phyloP scores from a whole-genome alignment of 2,888 invertebrate species.

The Nymphalis c-album region DNA sequence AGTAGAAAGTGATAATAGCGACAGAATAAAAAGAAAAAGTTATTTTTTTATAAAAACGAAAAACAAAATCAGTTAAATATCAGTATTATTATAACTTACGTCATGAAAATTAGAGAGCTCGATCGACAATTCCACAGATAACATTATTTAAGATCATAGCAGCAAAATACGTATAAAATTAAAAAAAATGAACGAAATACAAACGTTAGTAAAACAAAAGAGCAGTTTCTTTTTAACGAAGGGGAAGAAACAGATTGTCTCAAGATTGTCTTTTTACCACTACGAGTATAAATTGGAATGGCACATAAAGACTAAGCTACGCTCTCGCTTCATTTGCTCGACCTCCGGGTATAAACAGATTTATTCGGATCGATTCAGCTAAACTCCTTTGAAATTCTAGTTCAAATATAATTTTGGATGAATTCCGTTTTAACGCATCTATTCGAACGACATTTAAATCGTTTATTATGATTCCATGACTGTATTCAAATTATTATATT shows the following conservation, averaged over 20 bases:
- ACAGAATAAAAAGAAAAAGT: too few species aligned
- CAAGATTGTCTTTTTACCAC: conserved; percentile 31
- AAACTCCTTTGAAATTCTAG: background rate
- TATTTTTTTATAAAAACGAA: too few species aligned
- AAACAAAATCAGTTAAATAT: too few species aligned
- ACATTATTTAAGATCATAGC: background rate
- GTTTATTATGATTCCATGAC: background rate
- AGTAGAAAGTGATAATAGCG: too few species aligned
- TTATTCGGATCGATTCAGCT: conserved; percentile 25
- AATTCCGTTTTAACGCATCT: background rate
- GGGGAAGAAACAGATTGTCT: conserved; percentile 30
- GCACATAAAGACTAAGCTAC: conserved; percentile 35
- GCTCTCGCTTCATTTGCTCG: conserved; percentile 33
- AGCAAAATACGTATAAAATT: background rate
- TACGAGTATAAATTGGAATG: conserved; percentile 34
- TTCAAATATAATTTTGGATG: background rate
- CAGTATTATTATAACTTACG: too few species aligned
- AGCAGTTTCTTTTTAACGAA: conserved; percentile 18
- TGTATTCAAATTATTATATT: background rate
- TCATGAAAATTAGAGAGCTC: too few species aligned
- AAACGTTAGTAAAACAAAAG: conserved; percentile 7
- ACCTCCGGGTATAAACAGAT: conserved; percentile 28
- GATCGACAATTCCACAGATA: background rate
- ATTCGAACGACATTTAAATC: background rate
- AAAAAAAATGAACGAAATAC: conserved; percentile 4